A percentile compares a stretch with the other conserved stretches of the same genome.
Conservation (phyloP, 2,113 vertebrate species). For the Lamprotornis superbus region DNA sequence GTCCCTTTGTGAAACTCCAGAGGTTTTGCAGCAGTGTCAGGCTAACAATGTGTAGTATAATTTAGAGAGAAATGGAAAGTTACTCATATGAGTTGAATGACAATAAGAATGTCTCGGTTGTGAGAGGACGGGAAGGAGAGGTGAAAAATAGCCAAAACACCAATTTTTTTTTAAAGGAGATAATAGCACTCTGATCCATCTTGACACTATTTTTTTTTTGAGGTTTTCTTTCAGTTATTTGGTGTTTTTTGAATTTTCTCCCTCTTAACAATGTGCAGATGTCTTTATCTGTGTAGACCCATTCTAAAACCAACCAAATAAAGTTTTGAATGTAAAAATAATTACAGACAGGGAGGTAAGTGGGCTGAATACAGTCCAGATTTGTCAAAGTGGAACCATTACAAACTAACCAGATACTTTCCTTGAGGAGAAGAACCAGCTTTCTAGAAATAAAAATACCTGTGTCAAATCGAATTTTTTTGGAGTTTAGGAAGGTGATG, state of each 20-base stretch:
- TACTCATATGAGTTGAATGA: background rate
- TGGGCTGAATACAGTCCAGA: fast-evolving
- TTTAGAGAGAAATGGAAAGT: background rate
- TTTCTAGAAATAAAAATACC: background rate
- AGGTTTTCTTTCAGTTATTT: background rate
- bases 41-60: background rate
- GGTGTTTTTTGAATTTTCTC: background rate
- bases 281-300: background rate
- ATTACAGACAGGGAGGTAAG: background rate
- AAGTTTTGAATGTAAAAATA: background rate
- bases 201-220: background rate
- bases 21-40: background rate
- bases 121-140: background rate
- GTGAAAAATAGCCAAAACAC: background rate
- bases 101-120: background rate
- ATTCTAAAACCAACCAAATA: background rate
- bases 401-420: background rate
- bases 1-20: background rate
- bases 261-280: background rate
- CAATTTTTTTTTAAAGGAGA: too few species aligned
- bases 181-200: background rate
- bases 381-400: background rate
- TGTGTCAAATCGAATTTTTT: background rate
- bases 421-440: background rate
- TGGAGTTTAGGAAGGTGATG: background rate